Conservation (phyloP, 2,113 vertebrate species). For the Chunga burmeisteri region DNA sequence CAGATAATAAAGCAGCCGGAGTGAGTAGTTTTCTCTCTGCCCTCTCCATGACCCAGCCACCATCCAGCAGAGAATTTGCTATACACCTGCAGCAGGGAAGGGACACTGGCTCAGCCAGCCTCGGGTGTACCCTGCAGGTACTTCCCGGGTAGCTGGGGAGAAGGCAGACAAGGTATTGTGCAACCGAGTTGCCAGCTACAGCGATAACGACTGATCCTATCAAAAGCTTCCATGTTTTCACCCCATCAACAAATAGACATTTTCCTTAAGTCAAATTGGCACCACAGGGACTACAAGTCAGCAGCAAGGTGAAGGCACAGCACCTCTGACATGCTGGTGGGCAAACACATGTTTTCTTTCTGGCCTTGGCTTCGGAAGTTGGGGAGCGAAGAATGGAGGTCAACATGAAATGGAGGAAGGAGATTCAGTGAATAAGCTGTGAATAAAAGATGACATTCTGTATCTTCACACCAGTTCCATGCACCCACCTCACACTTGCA, state of each 20-base stretch:
- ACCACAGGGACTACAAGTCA: neutral
- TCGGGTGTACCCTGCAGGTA: neutral
- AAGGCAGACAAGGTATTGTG: neutral
- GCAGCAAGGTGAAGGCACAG: neutral
- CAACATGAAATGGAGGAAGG: neutral
- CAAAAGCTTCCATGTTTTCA: neutral
- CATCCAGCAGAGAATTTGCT: neutral
- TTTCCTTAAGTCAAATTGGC: neutral
- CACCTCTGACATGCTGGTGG: neutral
- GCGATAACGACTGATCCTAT: fast-evolving
- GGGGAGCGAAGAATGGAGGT: neutral
- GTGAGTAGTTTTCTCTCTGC: neutral
- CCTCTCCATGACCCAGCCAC: neutral
- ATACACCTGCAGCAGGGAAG: neutral
- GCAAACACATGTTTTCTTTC: neutral
- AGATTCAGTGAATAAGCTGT: neutral
- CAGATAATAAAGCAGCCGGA: neutral
- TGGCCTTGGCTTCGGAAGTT: neutral
- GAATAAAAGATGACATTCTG: neutral
- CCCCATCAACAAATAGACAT: neutral
- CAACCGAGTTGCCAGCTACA: neutral
- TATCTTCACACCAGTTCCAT: neutral
- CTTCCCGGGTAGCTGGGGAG: neutral
- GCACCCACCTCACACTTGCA: neutral
- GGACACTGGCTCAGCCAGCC: neutral